Evolutionary conservation across 2,888 invertebrate genomes (phyloP).

Genomic region (Platycheirus albimanus): DNA sequence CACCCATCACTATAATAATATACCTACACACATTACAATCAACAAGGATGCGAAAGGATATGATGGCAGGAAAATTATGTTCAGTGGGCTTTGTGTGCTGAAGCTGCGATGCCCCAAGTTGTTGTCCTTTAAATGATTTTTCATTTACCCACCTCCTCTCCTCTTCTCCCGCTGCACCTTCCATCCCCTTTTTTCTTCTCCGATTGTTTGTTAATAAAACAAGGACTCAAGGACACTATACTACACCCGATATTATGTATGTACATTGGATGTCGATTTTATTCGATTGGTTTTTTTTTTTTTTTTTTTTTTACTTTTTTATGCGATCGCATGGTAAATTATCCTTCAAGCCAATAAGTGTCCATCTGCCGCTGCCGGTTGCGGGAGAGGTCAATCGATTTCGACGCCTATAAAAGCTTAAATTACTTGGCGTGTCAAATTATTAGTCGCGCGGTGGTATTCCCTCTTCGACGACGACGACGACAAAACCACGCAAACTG

Average conservation of each 20-base stretch:
- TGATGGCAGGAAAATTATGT: slow-evolving; percentile 46
- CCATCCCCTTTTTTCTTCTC: no score
- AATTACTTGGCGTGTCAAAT: slow-evolving; percentile 23
- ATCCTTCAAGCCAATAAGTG: slow-evolving; percentile 28
- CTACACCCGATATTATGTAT: no score
- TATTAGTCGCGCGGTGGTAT: not conserved
- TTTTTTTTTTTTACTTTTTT: no score
- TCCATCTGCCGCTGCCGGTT: slow-evolving; percentile 52
- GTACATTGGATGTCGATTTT: slow-evolving; percentile 1
- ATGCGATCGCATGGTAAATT: slow-evolving; percentile 14
- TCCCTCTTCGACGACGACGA: not conserved
- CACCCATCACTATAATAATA: slow-evolving; percentile 12
- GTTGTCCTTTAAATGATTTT: slow-evolving; percentile 64
- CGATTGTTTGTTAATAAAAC: slow-evolving; percentile 8
- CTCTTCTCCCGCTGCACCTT: not conserved
- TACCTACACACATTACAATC: slow-evolving; percentile 18
- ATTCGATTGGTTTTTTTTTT: slow-evolving; percentile 2
- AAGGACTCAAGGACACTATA: no score
- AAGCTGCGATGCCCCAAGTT: slow-evolving; percentile 44
- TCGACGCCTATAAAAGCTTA: slow-evolving; percentile 43
- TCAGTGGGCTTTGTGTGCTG: slow-evolving; percentile 26
- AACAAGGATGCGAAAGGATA: slow-evolving; percentile 31
- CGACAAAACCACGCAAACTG: slow-evolving; percentile 36
- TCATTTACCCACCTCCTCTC: slow-evolving; percentile 36
- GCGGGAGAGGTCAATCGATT: slow-evolving; percentile 35